Conservation (phyloP, 2,113 vertebrate species). For the Psilopogon haemacephalus region DNA sequence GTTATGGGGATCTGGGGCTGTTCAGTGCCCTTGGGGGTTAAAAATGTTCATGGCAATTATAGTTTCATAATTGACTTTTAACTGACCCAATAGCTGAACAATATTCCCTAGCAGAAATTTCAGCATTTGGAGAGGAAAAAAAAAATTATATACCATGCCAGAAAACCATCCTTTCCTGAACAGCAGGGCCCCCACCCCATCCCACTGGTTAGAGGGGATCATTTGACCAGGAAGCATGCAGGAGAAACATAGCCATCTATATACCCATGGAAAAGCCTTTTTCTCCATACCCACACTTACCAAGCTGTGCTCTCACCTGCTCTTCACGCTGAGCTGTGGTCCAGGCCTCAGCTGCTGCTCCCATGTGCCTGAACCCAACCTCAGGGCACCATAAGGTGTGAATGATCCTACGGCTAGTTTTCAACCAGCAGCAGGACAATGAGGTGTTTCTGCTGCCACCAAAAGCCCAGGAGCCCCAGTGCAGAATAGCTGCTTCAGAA, state of each 20-base stretch:
- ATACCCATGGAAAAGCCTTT: not conserved
- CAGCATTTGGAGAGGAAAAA: not conserved
- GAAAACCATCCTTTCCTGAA: not conserved
- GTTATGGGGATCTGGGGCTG: not conserved
- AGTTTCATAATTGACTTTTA: not conserved
- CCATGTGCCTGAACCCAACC: not conserved
- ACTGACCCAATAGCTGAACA: not conserved
- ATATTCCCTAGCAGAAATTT: not conserved
- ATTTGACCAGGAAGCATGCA: not conserved
- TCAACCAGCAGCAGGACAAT: not conserved
- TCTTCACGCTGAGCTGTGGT: rapidly evolving
- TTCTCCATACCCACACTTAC: not conserved
- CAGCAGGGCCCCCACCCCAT: not conserved
- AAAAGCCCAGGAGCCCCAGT: not conserved
- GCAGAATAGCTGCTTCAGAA: not conserved
- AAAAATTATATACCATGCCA: not conserved
- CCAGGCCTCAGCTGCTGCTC: not conserved
- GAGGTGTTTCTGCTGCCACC: not conserved
- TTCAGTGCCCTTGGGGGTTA: rapidly evolving
- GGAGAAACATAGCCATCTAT: rapidly evolving
- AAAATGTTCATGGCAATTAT: not conserved
- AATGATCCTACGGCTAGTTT: not conserved
- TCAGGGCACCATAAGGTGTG: rapidly evolving
- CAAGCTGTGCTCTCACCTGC: not conserved
- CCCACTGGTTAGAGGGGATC: not conserved